These are phyloP conservation scores for Takifugu bimaculatus DNA, from an alignment of 2,113 vertebrate species.

Conservation along the genomic window DNA sequence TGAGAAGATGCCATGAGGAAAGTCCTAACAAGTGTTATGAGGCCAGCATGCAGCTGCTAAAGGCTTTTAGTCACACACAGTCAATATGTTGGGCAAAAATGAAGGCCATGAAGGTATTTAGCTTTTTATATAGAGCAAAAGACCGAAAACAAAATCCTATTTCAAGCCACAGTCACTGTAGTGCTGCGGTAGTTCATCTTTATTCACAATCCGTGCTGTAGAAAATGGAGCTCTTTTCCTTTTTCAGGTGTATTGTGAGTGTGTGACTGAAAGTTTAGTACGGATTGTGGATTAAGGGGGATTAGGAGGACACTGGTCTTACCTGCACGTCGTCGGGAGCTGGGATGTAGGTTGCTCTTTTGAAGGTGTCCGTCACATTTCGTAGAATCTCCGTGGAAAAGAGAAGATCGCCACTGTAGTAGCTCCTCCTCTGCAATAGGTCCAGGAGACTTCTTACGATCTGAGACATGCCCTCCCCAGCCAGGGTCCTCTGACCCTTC, in stretches of 20 bases:
- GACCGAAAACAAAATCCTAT: slow-evolving; percentile 22
- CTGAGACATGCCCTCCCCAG: slow-evolving; percentile 97
- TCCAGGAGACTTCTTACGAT: slow-evolving; percentile 96
- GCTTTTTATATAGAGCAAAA: slow-evolving; percentile 4
- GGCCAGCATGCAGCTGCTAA: not conserved
- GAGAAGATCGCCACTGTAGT: slow-evolving; percentile 97
- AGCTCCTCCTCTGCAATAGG: slow-evolving; percentile 90
- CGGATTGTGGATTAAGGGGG: not conserved
- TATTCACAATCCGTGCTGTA: slow-evolving; percentile 22
- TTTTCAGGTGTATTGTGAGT: slow-evolving; percentile 4
- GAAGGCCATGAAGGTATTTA: slow-evolving; percentile 20
- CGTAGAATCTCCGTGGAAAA: slow-evolving; percentile 99
- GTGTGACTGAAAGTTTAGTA: not conserved
- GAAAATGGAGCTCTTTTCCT: slow-evolving; percentile 5
- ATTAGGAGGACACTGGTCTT: not conserved
- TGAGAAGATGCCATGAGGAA: not conserved
- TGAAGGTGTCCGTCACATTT: slow-evolving; percentile 99
- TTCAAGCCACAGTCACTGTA: slow-evolving; percentile 21
- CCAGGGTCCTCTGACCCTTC: slow-evolving; percentile 98
- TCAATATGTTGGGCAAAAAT: slow-evolving; percentile 18
- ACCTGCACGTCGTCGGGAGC: slow-evolving; percentile 97
- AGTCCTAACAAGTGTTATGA: not conserved
- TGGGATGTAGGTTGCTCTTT: slow-evolving; percentile 96
- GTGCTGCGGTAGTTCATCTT: slow-evolving; percentile 33
- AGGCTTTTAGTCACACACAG: too few relatives aligned